A percentile compares a stretch with the other conserved stretches of the same genome.
Conservation (phyloP, 2,888 invertebrate genomes). For the Psylliodes chrysocephalus region DNA sequence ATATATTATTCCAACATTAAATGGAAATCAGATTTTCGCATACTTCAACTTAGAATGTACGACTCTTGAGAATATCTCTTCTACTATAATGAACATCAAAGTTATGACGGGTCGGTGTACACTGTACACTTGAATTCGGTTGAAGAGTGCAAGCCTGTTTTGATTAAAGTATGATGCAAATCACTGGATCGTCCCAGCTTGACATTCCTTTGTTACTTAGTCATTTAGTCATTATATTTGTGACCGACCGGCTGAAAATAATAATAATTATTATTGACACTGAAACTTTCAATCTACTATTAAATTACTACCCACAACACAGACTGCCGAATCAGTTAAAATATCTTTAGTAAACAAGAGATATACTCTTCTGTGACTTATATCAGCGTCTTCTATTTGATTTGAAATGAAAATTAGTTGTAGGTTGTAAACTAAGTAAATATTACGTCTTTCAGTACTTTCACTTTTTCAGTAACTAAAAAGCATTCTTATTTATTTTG, state of each 20-base stretch:
- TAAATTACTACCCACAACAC: background rate
- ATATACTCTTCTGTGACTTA: background rate
- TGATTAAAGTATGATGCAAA: conserved; percentile 18
- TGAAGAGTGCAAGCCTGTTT: conserved; percentile 6
- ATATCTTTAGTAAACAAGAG: background rate
- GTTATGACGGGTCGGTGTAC: conserved; percentile 4
- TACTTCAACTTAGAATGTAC: no score
- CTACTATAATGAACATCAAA: background rate
- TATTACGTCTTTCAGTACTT: no score
- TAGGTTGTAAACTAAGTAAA: no score
- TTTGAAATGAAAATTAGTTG: no score
- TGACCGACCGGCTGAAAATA: background rate
- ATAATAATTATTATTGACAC: background rate
- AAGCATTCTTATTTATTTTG: no score
- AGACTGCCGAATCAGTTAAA: conserved; percentile 1
- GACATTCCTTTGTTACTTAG: conserved; percentile 18
- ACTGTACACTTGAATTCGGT: conserved; percentile 4
- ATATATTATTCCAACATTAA: no score
- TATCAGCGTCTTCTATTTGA: no score
- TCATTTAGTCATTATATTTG: conserved; percentile 2
- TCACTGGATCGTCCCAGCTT: conserved; percentile 5
- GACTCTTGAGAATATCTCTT: background rate
- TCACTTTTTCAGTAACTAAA: no score
- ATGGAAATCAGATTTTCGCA: no score
- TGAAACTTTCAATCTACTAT: conserved; percentile 10